Evolutionary conservation across 2,888 invertebrate species (phyloP).

Genomic region (Euzetes globulus): DNA sequence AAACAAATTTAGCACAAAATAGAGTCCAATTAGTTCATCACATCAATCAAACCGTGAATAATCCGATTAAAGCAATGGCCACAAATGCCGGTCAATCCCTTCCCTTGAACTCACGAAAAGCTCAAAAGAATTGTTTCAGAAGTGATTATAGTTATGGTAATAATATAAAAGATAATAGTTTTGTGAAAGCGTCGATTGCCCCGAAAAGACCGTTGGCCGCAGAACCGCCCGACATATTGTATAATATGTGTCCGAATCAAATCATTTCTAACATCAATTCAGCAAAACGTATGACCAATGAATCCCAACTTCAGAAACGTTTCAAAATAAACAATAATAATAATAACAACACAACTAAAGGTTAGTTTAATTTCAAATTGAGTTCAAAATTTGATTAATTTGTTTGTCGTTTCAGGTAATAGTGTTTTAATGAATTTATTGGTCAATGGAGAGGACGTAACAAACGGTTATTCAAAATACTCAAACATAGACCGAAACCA

Average conservation of each 20-base stretch:
- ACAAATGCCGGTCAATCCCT: neutral
- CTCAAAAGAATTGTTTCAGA: neutral
- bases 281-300: neutral
- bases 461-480: slow-evolving; percentile 63
- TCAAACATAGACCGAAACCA: slow-evolving; percentile 20
- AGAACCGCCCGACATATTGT: neutral
- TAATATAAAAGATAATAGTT: too few relatives aligned
- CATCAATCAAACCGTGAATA: neutral
- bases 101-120: neutral
- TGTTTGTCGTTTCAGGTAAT: slow-evolving; percentile 43
- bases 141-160: neutral
- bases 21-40: slow-evolving; percentile 1
- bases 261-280: neutral
- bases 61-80: neutral
- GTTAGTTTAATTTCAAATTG: neutral
- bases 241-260: neutral
- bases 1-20: neutral
- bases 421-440: slow-evolving; percentile 89
- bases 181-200: neutral
- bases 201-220: neutral
- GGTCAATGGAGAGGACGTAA: slow-evolving; percentile 89
- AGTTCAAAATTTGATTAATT: neutral
- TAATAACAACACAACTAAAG: neutral
- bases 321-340: slow-evolving; percentile 1
- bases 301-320: neutral